Percentiles rank a stretch among this genome's conserved stretches.
phyloP scores from a whole-genome alignment of 1,140 invertebrate species.

The Anastatus disparis region DNA sequence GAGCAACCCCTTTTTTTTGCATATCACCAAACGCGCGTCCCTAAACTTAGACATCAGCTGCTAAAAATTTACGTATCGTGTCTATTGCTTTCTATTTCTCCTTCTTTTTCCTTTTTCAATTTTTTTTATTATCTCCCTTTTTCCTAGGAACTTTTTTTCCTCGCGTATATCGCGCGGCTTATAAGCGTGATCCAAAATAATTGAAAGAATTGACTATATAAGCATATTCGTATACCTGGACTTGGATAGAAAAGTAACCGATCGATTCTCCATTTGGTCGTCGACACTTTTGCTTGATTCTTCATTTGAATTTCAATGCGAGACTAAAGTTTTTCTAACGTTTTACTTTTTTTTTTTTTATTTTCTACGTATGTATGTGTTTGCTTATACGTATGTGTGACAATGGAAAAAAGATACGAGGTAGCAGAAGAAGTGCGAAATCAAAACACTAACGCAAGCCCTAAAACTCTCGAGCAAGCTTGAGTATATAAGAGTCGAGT shows the following conservation, averaged over 20 bases:
- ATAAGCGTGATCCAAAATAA: constrained; percentile 48
- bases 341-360: no score
- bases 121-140: constrained; percentile 36
- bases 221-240: constrained; percentile 23
- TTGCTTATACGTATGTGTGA: no score
- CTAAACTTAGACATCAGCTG: no score
- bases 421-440: neutral
- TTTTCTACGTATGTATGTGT: no score
- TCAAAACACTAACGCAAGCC: constrained; percentile 18
- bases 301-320: constrained; percentile 42
- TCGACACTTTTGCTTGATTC: neutral
- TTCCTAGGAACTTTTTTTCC: constrained; percentile 25
- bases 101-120: no score
- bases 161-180: constrained; percentile 30
- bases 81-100: constrained; percentile 36
- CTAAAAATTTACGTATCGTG: constrained; percentile 40
- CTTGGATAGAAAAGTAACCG: neutral
- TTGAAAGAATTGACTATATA: constrained; percentile 49
- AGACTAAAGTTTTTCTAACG: neutral
- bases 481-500: constrained; percentile 15
- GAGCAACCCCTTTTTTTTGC: constrained; percentile 64
- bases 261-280: constrained; percentile 23
- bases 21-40: constrained; percentile 61
- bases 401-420: neutral
- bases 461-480: constrained; percentile 16